phyloP scores from a whole-genome alignment of 2,113 vertebrate genomes.

The Oreochromis spilurus region DNA sequence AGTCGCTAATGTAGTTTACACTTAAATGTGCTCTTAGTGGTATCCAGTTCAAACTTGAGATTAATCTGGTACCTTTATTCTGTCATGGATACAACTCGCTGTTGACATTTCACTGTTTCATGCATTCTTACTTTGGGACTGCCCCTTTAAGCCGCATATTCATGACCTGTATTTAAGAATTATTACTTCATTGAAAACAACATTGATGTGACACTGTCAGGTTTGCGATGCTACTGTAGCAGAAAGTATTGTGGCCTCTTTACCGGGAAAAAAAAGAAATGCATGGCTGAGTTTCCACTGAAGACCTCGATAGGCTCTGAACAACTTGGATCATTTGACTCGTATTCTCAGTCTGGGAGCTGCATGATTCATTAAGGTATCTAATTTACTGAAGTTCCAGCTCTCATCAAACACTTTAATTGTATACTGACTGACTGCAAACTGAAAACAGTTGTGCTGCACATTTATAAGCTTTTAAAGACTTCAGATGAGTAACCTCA shows the following conservation, averaged over 20 bases:
- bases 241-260: not conserved
- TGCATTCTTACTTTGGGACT: not conserved
- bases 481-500: slow-evolving; percentile 2
- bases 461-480: not conserved
- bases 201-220: not conserved
- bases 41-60: not conserved
- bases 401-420: slow-evolving; percentile 9
- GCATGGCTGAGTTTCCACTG: not conserved
- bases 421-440: not conserved
- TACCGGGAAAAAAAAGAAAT: not conserved
- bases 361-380: slow-evolving; percentile 32
- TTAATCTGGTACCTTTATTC: not conserved
- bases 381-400: not conserved
- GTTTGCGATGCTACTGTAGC: not conserved
- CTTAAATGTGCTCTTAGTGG: not conserved
- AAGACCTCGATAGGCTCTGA: not conserved
- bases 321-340: not conserved
- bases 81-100: not conserved
- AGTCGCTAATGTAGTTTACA: not conserved
- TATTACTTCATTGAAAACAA: not conserved
- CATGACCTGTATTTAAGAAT: not conserved
- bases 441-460: not conserved
- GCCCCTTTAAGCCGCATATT: not conserved
- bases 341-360: slow-evolving; percentile 7
- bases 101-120: not conserved